phyloP scores from a whole-genome alignment of 2,888 invertebrate species.

The Oscheius sp. region DNA sequence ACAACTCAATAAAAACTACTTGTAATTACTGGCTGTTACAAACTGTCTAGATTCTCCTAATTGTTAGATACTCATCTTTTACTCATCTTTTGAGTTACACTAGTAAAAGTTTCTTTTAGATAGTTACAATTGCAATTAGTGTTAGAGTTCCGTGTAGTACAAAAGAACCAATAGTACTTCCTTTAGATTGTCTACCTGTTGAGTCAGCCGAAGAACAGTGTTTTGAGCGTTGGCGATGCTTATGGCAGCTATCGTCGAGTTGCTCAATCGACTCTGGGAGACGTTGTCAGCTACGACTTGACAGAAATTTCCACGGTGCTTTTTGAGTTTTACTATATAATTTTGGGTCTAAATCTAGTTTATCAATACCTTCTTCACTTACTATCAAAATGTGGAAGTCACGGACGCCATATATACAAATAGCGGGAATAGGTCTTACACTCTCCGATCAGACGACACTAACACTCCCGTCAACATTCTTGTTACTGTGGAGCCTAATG shows the following conservation, averaged over 20 bases:
- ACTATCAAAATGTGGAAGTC: slow-evolving; percentile 19
- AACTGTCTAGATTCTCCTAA: too few relatives aligned
- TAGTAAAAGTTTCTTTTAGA: too few relatives aligned
- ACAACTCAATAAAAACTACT: too few relatives aligned
- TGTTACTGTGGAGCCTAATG: slow-evolving; percentile 11
- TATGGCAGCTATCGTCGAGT: slow-evolving; percentile 8
- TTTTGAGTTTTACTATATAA: too few relatives aligned
- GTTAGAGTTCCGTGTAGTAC: too few relatives aligned
- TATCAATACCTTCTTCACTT: neutral
- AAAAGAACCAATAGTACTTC: too few relatives aligned
- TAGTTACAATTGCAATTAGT: too few relatives aligned
- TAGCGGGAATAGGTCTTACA: neutral
- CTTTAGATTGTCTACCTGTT: slow-evolving; percentile 12
- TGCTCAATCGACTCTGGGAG: slow-evolving; percentile 3
- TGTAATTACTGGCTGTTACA: too few relatives aligned
- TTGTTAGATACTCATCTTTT: too few relatives aligned
- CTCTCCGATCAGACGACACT: neutral
- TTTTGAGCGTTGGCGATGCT: neutral
- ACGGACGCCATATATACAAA: neutral
- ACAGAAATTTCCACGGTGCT: slow-evolving; percentile 1
- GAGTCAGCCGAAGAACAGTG: neutral
- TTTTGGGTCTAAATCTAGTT: neutral
- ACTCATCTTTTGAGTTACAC: too few relatives aligned
- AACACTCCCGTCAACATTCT: neutral
- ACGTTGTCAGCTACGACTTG: neutral